phyloP scores from a whole-genome alignment of 1,140 invertebrate genomes.

The Calliphora vicina region DNA sequence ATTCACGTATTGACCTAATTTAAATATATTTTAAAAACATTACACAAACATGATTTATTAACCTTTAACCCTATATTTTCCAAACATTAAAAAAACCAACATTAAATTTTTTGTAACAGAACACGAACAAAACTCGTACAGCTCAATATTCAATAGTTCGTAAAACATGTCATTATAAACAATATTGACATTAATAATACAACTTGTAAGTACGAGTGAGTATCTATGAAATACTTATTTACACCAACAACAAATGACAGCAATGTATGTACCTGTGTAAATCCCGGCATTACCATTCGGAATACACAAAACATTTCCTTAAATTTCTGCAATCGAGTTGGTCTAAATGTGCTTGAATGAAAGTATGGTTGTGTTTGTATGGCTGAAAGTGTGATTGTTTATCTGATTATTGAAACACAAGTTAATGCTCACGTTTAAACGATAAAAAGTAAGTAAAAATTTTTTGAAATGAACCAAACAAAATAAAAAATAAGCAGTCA shows the following conservation, averaged over 20 bases:
- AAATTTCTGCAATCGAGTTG: not conserved
- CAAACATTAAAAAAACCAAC: not conserved
- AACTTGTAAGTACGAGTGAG: not conserved
- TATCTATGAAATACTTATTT: not conserved
- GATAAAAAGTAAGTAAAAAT: not conserved
- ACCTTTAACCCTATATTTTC: not conserved
- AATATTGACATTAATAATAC: not conserved
- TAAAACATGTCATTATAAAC: not conserved
- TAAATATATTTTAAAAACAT: not conserved
- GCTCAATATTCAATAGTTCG: not conserved
- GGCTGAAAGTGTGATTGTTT: not conserved
- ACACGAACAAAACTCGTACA: not conserved
- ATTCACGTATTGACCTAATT: no score
- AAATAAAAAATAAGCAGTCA: not conserved
- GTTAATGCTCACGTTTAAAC: conserved; percentile 9
- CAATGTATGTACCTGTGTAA: conserved; percentile 4
- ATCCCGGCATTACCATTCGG: not conserved
- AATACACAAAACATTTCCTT: not conserved
- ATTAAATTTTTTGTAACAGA: not conserved
- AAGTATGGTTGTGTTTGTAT: not conserved
- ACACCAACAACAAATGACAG: not conserved
- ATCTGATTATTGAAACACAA: conserved; percentile 10
- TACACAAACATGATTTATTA: not conserved
- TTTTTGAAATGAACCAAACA: not conserved
- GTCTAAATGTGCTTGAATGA: not conserved